Evolutionary conservation across 1,140 invertebrate species (phyloP).

Genomic region (Globodera ellingtonae): DNA sequence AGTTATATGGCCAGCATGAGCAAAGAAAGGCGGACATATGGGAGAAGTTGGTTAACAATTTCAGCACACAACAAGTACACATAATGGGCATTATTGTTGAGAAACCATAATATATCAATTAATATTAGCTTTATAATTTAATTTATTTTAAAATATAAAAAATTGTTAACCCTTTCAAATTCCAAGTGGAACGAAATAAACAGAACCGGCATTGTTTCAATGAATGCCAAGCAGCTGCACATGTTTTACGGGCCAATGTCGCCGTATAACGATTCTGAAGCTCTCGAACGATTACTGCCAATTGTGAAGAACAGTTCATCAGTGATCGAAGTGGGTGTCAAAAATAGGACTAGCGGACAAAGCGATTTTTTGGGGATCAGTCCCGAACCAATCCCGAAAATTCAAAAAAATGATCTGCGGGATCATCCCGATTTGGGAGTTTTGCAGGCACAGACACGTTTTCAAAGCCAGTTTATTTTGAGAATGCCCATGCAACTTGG

Average conservation of each 20-base stretch:
- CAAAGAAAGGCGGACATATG: slow-evolving; percentile 30
- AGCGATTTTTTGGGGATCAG: neutral
- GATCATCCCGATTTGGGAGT: too few relatives aligned
- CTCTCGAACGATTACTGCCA: slow-evolving; percentile 34
- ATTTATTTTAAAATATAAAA: neutral
- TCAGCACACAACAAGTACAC: slow-evolving; percentile 32
- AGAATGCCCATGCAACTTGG: too few relatives aligned
- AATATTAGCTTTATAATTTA: too few relatives aligned
- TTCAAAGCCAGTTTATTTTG: too few relatives aligned
- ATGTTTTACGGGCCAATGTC: slow-evolving; percentile 47
- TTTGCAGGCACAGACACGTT: too few relatives aligned
- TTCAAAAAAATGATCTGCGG: neutral
- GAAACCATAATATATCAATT: too few relatives aligned
- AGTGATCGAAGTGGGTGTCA: neutral
- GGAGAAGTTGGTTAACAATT: slow-evolving; percentile 27
- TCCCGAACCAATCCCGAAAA: slow-evolving; percentile 3
- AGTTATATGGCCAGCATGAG: slow-evolving; percentile 40
- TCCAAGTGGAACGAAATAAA: slow-evolving; percentile 51
- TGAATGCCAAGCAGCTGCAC: slow-evolving; percentile 37
- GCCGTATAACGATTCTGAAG: slow-evolving; percentile 49
- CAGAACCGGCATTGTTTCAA: slow-evolving; percentile 38
- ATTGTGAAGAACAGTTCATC: slow-evolving; percentile 23
- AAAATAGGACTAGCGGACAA: too few relatives aligned
- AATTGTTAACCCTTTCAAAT: neutral
- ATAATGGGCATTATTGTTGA: too few relatives aligned